phyloP scores from a whole-genome alignment of 2,888 invertebrate species.

The Oscheius sp. region DNA sequence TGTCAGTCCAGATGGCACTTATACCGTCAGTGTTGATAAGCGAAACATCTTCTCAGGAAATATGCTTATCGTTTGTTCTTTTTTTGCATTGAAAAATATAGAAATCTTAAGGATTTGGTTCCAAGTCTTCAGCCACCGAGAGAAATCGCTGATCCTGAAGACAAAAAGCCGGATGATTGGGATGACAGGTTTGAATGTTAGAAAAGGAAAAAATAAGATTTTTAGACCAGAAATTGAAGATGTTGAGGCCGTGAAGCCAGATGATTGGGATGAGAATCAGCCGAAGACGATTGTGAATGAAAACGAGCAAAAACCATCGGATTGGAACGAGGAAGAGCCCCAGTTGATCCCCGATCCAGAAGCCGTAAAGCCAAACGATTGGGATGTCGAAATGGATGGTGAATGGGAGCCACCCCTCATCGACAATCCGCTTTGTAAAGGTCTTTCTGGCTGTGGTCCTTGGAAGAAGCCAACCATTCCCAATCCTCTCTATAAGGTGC shows the following conservation, averaged over 20 bases:
- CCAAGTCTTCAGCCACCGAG: conserved; percentile 93
- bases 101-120: conserved; percentile 51
- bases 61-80: conserved; percentile 53
- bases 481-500: conserved; percentile 75
- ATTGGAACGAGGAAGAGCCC: conserved; percentile 83
- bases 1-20: conserved; percentile 82
- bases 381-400: conserved; percentile 98
- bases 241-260: conserved; percentile 80
- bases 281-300: conserved; percentile 82
- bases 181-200: conserved; percentile 84
- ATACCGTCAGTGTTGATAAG: conserved; percentile 84
- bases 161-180: conserved; percentile 87
- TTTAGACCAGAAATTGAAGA: conserved; percentile 67
- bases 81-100: background rate
- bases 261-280: conserved; percentile 85
- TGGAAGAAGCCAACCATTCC: conserved; percentile 80
- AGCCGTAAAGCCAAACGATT: conserved; percentile 88
- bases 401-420: conserved; percentile 89
- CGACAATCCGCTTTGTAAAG: conserved; percentile 62
- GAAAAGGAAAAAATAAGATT: conserved; percentile 81
- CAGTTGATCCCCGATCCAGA: conserved; percentile 84
- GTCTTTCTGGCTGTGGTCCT: conserved; percentile 86
- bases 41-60: conserved; percentile 69
- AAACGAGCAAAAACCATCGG: conserved; percentile 60
- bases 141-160: conserved; percentile 90